These are phyloP conservation scores for Pantala flavescens DNA, from an alignment of 1,140 invertebrate genomes.

Conservation along the genomic window DNA sequence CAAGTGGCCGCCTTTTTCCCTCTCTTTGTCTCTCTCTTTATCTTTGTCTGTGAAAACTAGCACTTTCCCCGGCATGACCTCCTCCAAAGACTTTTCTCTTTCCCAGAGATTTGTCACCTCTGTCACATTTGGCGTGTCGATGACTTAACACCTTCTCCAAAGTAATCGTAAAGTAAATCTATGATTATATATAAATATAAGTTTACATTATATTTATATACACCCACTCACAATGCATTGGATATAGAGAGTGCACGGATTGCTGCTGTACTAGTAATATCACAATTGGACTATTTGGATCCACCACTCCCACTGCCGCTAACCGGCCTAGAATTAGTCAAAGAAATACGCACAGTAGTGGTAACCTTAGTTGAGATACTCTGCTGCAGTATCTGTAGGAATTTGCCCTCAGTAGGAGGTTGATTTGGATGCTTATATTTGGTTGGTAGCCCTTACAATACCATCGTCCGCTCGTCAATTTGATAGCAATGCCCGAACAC, in stretches of 20 bases:
- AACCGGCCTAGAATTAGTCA: not conserved
- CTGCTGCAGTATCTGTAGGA: constrained; percentile 8
- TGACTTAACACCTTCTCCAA: constrained; percentile 1
- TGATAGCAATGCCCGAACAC: not conserved
- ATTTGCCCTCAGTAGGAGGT: constrained; percentile 7
- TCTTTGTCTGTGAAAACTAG: not conserved
- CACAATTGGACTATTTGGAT: not conserved
- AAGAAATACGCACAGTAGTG: constrained; percentile 9
- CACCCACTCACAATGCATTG: not conserved
- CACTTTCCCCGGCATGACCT: constrained; percentile 2
- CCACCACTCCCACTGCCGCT: constrained; percentile 1
- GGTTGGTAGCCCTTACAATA: not conserved
- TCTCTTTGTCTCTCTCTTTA: too few species aligned
- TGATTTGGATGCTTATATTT: not conserved
- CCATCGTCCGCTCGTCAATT: not conserved
- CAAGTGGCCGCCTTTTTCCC: too few species aligned
- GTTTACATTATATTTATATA: constrained; percentile 5
- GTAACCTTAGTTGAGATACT: not conserved
- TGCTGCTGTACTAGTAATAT: constrained; percentile 2
- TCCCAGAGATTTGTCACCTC: constrained; percentile 16
- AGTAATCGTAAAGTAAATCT: not conserved
- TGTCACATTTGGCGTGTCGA: constrained; percentile 12
- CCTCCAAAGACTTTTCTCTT: not conserved
- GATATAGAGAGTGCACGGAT: not conserved
- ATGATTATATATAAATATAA: not conserved